Conservation (phyloP, 2,113 vertebrate genomes). For the Mobula birostris region DNA sequence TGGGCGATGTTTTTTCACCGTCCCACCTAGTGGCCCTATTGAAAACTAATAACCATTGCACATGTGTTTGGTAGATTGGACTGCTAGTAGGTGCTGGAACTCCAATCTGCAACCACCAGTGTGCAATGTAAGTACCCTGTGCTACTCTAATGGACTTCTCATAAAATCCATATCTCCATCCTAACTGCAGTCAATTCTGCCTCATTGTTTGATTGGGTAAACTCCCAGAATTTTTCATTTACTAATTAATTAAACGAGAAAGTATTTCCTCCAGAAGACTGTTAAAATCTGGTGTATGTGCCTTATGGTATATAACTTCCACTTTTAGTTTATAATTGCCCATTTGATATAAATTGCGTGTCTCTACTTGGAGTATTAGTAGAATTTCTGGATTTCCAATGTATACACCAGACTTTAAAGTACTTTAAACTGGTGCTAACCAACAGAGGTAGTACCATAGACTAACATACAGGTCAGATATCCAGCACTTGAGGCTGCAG, state of each 20-base stretch:
- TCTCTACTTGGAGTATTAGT: background rate
- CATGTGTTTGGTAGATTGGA: constrained; percentile 13
- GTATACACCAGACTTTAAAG: background rate
- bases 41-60: constrained; percentile 2
- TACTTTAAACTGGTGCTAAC: background rate
- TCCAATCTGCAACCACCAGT: constrained; percentile 4
- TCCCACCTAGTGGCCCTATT: constrained; percentile 22
- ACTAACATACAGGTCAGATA: background rate
- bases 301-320: background rate
- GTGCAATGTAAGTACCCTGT: background rate
- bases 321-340: background rate
- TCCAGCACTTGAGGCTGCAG: background rate
- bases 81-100: background rate
- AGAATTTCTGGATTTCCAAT: background rate
- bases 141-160: background rate
- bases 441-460: background rate
- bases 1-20: constrained; percentile 36
- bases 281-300: background rate
- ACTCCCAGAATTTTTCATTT: background rate
- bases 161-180: constrained; percentile 19
- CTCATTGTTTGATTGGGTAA: background rate
- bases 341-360: background rate
- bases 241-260: background rate
- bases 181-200: background rate
- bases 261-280: background rate